These are phyloP conservation scores for Actinia equina DNA, from an alignment of 64 coral and sea anemone genomes.

Conservation along the genomic window DNA sequence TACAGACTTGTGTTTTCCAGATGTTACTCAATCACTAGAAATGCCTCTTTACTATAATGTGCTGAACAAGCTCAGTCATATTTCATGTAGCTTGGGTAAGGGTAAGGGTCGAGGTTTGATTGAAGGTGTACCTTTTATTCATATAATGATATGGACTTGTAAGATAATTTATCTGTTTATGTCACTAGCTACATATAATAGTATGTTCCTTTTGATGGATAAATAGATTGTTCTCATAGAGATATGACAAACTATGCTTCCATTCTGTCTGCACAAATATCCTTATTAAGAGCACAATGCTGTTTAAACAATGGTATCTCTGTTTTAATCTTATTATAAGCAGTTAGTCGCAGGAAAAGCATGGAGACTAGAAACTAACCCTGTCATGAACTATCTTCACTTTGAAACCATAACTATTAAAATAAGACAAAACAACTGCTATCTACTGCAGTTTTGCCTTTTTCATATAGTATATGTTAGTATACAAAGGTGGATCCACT, in stretches of 20 bases:
- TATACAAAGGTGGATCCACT: no score
- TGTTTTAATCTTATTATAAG: not conserved
- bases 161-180: no score
- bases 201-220: not conserved
- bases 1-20: not conserved
- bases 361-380: no score
- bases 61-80: not conserved
- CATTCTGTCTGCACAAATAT: not conserved
- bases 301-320: not conserved
- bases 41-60: not conserved
- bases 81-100: not conserved
- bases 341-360: no score
- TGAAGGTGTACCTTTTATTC: not conserved
- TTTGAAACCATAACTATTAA: no score
- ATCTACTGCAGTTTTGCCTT: no score
- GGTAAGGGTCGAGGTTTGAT: not conserved
- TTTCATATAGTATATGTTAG: no score
- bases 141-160: not conserved
- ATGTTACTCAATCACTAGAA: conserved; percentile 2
- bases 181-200: not conserved
- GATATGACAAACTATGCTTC: not conserved
- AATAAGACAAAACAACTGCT: no score
- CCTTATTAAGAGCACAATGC: not conserved
- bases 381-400: no score
- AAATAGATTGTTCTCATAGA: not conserved